These are phyloP conservation scores for Xestoiulus laeticollis DNA, from an alignment of 2,888 invertebrate species.

Conservation along the genomic window DNA sequence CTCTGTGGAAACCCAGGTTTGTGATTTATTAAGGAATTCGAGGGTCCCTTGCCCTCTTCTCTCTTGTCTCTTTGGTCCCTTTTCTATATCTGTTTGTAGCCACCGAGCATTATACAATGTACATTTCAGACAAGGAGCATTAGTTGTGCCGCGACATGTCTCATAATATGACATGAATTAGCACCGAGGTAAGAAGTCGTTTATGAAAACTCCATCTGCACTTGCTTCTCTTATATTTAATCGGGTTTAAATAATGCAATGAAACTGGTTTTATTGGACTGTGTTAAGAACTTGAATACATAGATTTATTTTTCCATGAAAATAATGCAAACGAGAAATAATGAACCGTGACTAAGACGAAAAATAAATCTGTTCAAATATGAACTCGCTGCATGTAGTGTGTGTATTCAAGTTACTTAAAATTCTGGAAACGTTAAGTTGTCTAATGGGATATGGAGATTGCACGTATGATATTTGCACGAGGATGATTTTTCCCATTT, in stretches of 20 bases:
- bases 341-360: not conserved
- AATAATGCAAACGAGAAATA: not conserved
- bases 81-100: not conserved
- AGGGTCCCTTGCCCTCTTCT: conserved; percentile 14
- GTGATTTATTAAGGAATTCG: conserved; percentile 36
- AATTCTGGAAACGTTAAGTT: not conserved
- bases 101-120: not conserved
- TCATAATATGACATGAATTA: not conserved
- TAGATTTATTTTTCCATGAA: not conserved
- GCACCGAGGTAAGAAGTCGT: not conserved
- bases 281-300: not conserved
- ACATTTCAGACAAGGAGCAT: not conserved
- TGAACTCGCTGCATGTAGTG: not conserved
- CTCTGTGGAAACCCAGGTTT: conserved; percentile 28
- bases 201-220: not conserved
- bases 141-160: not conserved
- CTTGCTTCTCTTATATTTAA: not conserved
- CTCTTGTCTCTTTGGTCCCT: not conserved
- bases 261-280: not conserved
- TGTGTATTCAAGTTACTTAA: not conserved
- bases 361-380: not conserved
- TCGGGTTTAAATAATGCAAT: not conserved
- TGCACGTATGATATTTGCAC: not conserved
- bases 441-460: not conserved
- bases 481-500: too few relatives aligned